Evolutionary conservation across 2,113 vertebrate genomes (phyloP), one percentile per base, ranked within the genome.

Genomic region (Myrmecobius fasciatus): DNA sequence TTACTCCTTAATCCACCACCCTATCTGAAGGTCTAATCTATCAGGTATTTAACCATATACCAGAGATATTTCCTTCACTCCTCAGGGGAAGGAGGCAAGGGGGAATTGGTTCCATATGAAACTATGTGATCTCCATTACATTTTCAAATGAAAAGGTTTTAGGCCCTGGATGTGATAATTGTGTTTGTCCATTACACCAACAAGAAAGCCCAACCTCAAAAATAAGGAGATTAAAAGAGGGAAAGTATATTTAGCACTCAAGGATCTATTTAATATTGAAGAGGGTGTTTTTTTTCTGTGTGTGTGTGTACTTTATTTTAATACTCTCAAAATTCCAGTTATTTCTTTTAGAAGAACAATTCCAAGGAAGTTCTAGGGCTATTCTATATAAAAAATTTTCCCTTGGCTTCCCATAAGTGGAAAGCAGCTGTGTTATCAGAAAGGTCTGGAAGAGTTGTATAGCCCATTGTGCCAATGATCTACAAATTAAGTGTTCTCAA

Each of bases 91-190:
- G 90, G 49, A 95, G 83, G 93, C 88, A 53, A 97, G 95, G 43
- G 92, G 49, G 94, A 97, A 97, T 96, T 95, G 92, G 53, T 96
- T 97, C 97, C 96, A 97, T 91, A 96, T 93, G 97, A 97, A 96
- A 91, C 43, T 26, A 94, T 53, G 92, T 36, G 94, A 95, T 96
- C 91, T 96, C 93, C n/a, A 53, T 95, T 92, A 89, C n/a, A 46
- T 94, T 94, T 94, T 89, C 52, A 89, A 96, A 95, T 91, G 36
- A 94, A 96, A 94, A 96, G n/a, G 97, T 47, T 51, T 25, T 56
- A 91, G 94, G 60, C 90, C 24, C 56, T 89, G 52, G 9, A 93
- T 94, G 94, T 94, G 95, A 92, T 94, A 25, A 94, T 9, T 94
- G 89, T 91, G 52, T 95, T 95, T 53, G 25, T n/a, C 96, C 93